These are phyloP conservation scores for Alouatta palliata DNA, from an alignment of 2,113 vertebrate genomes.

Conservation along the genomic window DNA sequence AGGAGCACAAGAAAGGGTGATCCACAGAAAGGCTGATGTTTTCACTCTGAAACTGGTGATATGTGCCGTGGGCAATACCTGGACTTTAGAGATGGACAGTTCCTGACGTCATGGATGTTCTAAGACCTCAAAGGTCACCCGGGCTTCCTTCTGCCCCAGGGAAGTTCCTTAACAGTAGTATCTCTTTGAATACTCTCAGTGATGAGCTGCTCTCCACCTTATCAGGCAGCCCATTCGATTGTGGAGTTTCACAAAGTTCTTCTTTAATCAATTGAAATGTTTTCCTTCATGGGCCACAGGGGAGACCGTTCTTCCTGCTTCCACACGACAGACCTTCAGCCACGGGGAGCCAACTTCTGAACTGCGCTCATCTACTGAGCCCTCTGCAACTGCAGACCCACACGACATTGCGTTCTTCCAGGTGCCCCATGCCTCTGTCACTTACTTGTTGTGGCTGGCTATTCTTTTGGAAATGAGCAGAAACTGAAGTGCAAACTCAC, in stretches of 20 bases:
- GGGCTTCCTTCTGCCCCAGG: not conserved
- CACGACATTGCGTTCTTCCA: rapidly evolving
- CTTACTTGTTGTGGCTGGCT: not conserved
- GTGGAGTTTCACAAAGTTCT: not conserved
- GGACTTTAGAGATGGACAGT: not conserved
- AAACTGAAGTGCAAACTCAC: not conserved
- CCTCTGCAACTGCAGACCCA: not conserved
- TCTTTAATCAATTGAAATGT: not conserved
- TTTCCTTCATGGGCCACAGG: not conserved
- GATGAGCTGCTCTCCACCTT: not conserved
- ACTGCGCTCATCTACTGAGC: not conserved
- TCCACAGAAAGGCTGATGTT: not conserved
- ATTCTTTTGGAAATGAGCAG: not conserved
- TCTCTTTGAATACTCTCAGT: not conserved
- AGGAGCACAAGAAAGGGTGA: not conserved
- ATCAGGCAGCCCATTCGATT: not conserved
- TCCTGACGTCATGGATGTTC: not conserved
- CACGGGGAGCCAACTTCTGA: not conserved
- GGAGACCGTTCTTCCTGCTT: not conserved
- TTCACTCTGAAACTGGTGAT: not conserved
- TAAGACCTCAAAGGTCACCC: slow-evolving; percentile 1
- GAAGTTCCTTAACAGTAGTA: not conserved
- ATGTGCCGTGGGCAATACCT: not conserved
- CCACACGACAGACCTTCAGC: not conserved
- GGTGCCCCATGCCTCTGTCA: not conserved